Base-by-base conservation (phyloP, 2,888 invertebrate species). In the Lepetodrilus schrolli region DNA sequence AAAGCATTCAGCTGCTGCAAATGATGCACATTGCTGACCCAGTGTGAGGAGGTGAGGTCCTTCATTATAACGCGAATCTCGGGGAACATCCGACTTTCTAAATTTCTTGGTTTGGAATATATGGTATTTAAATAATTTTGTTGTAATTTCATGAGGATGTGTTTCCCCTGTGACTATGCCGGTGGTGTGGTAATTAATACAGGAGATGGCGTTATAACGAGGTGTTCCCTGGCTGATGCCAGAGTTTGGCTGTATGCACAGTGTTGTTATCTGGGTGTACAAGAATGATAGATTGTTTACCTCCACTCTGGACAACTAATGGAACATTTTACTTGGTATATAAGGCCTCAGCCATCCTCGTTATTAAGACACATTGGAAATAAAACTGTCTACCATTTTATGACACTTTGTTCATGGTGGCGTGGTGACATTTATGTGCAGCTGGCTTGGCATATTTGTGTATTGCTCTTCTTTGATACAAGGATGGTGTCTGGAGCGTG, bases 191-290 rank as follows among this genome's bases (percentile, higher is more conserved):
- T n/a, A n/a, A n/a, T n/a, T n/a, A n/a, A n/a, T n/a, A n/a, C n/a
- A n/a, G n/a, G 30, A 34, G 13, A 30, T 4, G 17, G 34, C 34
- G 1, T 58, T 58, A 58, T 58, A 58, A n/a, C 17, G 58, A 58
- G 58, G 58, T 58, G 17, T 58, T 30, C 30, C n/a, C n/a, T 17
- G 13, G 17, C 13, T n/a, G 30, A 4, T 58, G 58, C 58, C 58
- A 58, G 30, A 58, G 34, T 34, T 5, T 2, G 4, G 34, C n/a
- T n/a, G n/a, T n/a, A n/a, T n/a, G n/a, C n/a, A n/a, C n/a, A n/a
- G n/a, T n/a, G n/a, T 58, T 23, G 58, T 58, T 58, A 58, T 58
- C 58, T n/a, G 23, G n/a, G n/a, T n/a, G n/a, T n/a, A 17, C 58
- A 30, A 17, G 7, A 30, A 58, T 26, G 58, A 58, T 58, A 30